Conservation (phyloP, 1,140 invertebrate genomes). For the Zaprionus ornatus region DNA sequence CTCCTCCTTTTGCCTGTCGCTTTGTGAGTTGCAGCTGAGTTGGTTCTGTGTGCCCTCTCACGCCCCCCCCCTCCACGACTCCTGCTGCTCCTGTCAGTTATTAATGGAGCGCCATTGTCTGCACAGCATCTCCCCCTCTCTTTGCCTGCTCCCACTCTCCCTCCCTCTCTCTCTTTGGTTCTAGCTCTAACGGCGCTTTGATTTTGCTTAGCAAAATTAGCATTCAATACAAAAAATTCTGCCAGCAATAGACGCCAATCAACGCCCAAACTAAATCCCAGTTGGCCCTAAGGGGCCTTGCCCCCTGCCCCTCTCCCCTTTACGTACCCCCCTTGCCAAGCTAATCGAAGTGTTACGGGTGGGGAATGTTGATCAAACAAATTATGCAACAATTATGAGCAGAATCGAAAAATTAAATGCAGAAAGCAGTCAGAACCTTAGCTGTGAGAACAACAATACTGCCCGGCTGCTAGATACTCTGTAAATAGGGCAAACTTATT, state of each 20-base stretch:
- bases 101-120: slow-evolving; percentile 78
- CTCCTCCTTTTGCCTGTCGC: slow-evolving; percentile 28
- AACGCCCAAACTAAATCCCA: slow-evolving; percentile 56
- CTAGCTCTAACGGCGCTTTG: slow-evolving; percentile 65
- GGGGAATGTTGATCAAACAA: slow-evolving; percentile 28
- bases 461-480: neutral
- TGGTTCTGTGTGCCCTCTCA: slow-evolving; percentile 48
- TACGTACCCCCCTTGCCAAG: neutral
- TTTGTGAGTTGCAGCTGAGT: slow-evolving; percentile 42
- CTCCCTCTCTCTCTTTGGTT: neutral
- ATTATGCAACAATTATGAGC: slow-evolving; percentile 62
- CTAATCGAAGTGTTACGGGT: slow-evolving; percentile 41
- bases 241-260: slow-evolving; percentile 63
- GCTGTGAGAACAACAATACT: neutral
- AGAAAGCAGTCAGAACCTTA: neutral
- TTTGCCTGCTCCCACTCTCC: neutral
- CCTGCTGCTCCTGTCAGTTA: slow-evolving; percentile 68
- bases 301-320: neutral
- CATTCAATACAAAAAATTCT: slow-evolving; percentile 74
- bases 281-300: neutral
- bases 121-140: slow-evolving; percentile 10
- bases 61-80: neutral
- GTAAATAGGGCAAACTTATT: neutral
- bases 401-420: slow-evolving; percentile 1
- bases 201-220: slow-evolving; percentile 69